Conservation (phyloP, 2,888 invertebrate species). For the Gibbula magus region DNA sequence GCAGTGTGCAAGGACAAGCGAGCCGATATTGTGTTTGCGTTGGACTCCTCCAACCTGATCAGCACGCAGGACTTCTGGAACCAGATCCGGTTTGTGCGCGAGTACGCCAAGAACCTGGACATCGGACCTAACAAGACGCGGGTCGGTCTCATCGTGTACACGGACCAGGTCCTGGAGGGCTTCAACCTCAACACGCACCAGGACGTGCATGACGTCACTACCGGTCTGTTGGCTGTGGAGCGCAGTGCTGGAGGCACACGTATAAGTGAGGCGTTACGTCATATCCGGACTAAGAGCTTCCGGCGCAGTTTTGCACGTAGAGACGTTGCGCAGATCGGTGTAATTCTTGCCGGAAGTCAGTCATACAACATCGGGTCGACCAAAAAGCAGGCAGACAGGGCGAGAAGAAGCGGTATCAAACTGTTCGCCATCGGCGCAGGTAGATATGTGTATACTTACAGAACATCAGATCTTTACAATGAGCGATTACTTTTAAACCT, state of each 20-base stretch:
- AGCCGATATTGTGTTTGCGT: constrained; percentile 61
- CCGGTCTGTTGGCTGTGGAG: constrained; percentile 49
- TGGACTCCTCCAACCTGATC: constrained; percentile 63
- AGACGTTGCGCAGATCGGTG: constrained; percentile 58
- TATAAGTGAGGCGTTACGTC: constrained; percentile 49
- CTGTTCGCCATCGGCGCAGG: constrained; percentile 64
- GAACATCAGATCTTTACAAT: neutral
- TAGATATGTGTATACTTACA: neutral
- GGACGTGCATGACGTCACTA: constrained; percentile 45
- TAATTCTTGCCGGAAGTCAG: constrained; percentile 61
- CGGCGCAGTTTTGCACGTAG: constrained; percentile 50
- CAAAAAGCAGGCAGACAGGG: constrained; percentile 56
- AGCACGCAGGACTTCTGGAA: constrained; percentile 57
- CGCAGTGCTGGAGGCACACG: constrained; percentile 51
- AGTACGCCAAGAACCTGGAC: constrained; percentile 56
- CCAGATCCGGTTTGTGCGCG: constrained; percentile 62
- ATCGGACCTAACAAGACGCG: constrained; percentile 55
- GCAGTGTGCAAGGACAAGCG: constrained; percentile 56
- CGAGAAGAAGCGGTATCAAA: constrained; percentile 57
- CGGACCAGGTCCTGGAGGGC: constrained; percentile 55
- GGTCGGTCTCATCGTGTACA: constrained; percentile 63
- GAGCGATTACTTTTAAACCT: too few relatives aligned
- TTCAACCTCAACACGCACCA: constrained; percentile 53
- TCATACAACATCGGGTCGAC: constrained; percentile 47
- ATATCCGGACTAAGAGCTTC: constrained; percentile 60